These are phyloP conservation scores for Sthenelais limicola DNA, from an alignment of 2,888 invertebrate species.

Conservation along the genomic window DNA sequence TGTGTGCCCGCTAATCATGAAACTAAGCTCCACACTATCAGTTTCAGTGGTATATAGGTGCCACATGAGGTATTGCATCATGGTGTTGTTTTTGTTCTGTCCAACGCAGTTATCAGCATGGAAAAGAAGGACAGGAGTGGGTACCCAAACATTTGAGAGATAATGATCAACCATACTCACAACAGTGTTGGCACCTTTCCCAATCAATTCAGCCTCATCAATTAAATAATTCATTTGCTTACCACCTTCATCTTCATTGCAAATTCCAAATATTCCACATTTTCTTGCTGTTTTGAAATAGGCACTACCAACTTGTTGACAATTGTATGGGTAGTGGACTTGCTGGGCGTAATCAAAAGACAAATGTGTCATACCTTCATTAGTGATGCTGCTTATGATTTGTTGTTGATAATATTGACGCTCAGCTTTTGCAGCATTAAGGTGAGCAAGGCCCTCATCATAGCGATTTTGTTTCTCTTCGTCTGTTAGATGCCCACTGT, in stretches of 20 bases:
- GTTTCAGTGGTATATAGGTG: not conserved
- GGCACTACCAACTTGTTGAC: not conserved
- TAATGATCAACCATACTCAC: not conserved
- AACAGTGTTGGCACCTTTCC: not conserved
- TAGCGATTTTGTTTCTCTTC: not conserved
- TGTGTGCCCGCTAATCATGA: not conserved
- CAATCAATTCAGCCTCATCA: not conserved
- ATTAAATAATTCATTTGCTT: not conserved
- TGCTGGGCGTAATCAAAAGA: not conserved
- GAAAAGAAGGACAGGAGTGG: not conserved
- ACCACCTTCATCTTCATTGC: not conserved
- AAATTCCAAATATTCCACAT: not conserved
- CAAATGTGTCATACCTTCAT: not conserved
- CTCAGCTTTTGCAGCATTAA: not conserved
- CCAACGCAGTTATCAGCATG: too few relatives aligned
- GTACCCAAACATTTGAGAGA: not conserved
- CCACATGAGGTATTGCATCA: not conserved
- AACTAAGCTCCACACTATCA: not conserved
- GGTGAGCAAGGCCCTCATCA: not conserved
- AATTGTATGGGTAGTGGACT: too few relatives aligned
- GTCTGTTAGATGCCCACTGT: not conserved
- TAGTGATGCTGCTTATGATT: not conserved
- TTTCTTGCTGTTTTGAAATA: not conserved
- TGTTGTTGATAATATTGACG: not conserved
- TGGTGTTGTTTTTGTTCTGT: not conserved